phyloP scores from a whole-genome alignment of 2,888 invertebrate genomes.

The Apotomis capreana region DNA sequence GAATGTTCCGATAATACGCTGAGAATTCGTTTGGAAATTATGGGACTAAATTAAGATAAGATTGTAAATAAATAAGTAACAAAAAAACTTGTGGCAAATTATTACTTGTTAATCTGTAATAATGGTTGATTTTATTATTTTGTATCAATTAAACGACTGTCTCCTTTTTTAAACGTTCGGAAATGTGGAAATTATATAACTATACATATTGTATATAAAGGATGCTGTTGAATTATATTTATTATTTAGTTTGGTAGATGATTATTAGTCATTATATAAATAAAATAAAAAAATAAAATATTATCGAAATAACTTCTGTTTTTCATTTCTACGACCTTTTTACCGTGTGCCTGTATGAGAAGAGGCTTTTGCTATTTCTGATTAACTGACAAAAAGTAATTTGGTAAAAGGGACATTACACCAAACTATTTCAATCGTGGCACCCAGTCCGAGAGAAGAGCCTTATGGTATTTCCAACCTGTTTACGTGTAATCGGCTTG shows the following conservation, averaged over 20 bases:
- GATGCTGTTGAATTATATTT: conserved; percentile 81
- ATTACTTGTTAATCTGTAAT: conserved; percentile 76
- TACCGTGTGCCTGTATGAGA: too few relatives aligned
- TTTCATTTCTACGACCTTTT: conserved; percentile 41
- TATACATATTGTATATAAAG: conserved; percentile 82
- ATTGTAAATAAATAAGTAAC: conserved; percentile 78
- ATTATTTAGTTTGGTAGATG: conserved; percentile 82
- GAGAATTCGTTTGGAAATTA: conserved; percentile 73
- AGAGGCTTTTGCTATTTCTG: too few relatives aligned
- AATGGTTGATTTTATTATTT: conserved; percentile 72
- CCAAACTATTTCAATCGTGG: too few relatives aligned
- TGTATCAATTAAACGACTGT: conserved; percentile 67
- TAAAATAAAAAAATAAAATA: conserved; percentile 79
- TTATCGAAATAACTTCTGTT: conserved; percentile 70
- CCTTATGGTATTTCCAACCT: too few relatives aligned
- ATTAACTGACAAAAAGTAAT: too few relatives aligned
- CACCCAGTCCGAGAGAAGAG: too few relatives aligned
- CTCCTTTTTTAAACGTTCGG: conserved; percentile 65
- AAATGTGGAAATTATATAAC: conserved; percentile 63
- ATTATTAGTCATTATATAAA: conserved; percentile 81
- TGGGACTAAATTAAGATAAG: conserved; percentile 82
- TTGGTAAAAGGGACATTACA: too few relatives aligned
- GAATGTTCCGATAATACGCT: conserved; percentile 51
- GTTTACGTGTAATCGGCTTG: too few relatives aligned
- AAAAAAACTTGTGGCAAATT: conserved; percentile 80